phyloP scores from a whole-genome alignment of 2,113 vertebrate species.

The Neotoma lepida region DNA sequence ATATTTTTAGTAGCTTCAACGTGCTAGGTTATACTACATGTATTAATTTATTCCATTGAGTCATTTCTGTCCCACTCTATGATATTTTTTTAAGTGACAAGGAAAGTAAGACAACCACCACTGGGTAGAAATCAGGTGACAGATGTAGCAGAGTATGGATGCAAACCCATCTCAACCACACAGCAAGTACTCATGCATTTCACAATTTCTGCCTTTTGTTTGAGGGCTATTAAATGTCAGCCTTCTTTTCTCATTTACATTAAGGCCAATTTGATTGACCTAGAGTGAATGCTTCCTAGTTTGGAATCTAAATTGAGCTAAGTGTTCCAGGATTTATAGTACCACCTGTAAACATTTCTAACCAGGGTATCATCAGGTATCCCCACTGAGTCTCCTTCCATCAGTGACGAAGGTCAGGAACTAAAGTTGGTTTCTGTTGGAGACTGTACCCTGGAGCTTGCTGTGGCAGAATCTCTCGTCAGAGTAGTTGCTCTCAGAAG shows the following conservation, averaged over 20 bases:
- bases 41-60: not conserved
- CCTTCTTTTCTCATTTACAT: not conserved
- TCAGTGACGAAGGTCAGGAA: not conserved
- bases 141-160: not conserved
- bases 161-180: not conserved
- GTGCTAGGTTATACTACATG: not conserved
- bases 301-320: not conserved
- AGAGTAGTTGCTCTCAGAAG: not conserved
- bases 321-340: not conserved
- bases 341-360: not conserved
- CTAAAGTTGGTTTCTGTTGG: not conserved
- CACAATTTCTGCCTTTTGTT: not conserved
- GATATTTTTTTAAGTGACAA: not conserved
- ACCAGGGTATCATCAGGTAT: not conserved
- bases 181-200: not conserved
- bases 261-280: not conserved
- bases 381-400: not conserved
- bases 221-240: not conserved
- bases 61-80: not conserved
- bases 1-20: not conserved
- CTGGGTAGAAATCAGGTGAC: not conserved
- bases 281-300: not conserved
- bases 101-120: not conserved
- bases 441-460: not conserved
- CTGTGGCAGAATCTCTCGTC: not conserved